Evolutionary conservation across 2,113 vertebrate genomes (phyloP), one percentile per base, ranked within the genome.

Genomic region (Silurus asotus): DNA sequence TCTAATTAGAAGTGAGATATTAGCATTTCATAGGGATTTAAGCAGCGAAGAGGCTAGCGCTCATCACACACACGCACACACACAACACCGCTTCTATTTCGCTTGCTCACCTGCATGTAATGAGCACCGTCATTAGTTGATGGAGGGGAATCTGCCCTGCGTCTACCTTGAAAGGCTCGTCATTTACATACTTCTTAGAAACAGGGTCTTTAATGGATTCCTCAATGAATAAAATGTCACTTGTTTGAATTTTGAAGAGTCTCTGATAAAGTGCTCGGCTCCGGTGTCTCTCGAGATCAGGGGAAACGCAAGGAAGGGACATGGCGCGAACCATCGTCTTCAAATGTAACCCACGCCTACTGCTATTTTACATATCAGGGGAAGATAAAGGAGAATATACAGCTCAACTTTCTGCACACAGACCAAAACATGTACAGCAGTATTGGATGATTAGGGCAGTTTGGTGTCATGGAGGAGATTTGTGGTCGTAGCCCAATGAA

Each of bases 101-200:
- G 95, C 95, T 95, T 94, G 96, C 96, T 96, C 96, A 96, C 96
- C 96, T 95, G 95, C 94, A 95, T 96, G 97, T 99, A 99, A 99
- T 98, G 98, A 99, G 98, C 94, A 95, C 96, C 96, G 96, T 98
- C 97, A 98, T 99, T 99, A 99, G 97, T 97, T 99, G 97, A 99
- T 97, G 96, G 97, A 99, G 96, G 96, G 96, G 97, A 97, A 97
- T 97, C 81, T 97, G 96, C 96, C 96, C 96, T 92, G 92, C 95
- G 95, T 95, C 96, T 97, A 96, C 97, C 96, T 98, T 98, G 97
- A 98, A 98, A 99, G 96, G 96, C 96, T 96, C 94, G 94, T 97
- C 95, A 97, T 97, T 97, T 97, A 96, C 97, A 97, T 97, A 96
- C 96, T 97, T 96, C 96, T 97, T 95, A 96, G 96, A 95, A 98